phyloP scores from a whole-genome alignment of 2,888 invertebrate genomes.

The Girardia tigrina region DNA sequence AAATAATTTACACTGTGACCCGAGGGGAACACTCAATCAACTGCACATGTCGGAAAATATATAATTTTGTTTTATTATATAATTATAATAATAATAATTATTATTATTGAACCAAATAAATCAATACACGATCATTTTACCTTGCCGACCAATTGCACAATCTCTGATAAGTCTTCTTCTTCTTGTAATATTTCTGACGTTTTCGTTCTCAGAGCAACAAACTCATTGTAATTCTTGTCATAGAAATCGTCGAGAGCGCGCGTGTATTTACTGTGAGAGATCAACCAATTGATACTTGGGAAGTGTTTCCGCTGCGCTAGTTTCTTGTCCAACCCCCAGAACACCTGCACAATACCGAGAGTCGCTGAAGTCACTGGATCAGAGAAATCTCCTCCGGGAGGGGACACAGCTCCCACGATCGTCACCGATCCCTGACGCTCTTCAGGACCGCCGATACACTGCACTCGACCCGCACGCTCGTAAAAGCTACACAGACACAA shows the following conservation, averaged over 20 bases:
- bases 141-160: conserved; percentile 97
- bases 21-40: too few relatives aligned
- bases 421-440: conserved; percentile 78
- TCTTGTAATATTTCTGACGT: conserved; percentile 85
- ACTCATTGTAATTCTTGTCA: conserved; percentile 91
- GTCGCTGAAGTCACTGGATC: conserved; percentile 99
- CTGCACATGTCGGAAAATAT: too few relatives aligned
- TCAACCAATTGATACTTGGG: conserved; percentile 99
- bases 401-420: conserved; percentile 97
- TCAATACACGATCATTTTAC: too few relatives aligned
- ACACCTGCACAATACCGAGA: conserved; percentile 93
- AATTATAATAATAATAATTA: too few relatives aligned
- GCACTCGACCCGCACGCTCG: conserved; percentile 92
- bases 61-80: too few relatives aligned
- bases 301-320: conserved; percentile 97
- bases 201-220: conserved; percentile 88
- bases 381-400: conserved; percentile 99
- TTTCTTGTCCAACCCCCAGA: conserved; percentile 98
- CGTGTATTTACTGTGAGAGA: conserved; percentile 96
- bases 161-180: conserved; percentile 97
- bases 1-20: too few relatives aligned
- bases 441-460: conserved; percentile 89
- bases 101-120: too few relatives aligned
- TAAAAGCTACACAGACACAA: too few relatives aligned
- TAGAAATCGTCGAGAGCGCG: conserved; percentile 96